phyloP scores from a whole-genome alignment of 2,113 vertebrate species.

The Centropristis striata region DNA sequence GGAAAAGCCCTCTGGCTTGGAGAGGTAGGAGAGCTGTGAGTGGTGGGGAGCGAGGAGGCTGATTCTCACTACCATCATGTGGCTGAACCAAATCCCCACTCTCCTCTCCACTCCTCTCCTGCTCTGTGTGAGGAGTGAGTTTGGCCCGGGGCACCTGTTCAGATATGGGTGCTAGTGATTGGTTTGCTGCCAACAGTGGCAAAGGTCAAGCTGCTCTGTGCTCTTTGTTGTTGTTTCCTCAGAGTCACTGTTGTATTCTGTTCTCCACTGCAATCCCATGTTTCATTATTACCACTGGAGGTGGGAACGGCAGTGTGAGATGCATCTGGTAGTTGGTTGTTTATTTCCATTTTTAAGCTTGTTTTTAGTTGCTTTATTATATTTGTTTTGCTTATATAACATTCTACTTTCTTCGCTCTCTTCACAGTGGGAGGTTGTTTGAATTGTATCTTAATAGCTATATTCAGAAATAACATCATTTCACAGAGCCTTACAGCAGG shows the following conservation, averaged over 20 bases:
- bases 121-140: conserved; percentile 90
- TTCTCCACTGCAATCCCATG: conserved; percentile 71
- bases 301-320: conserved; percentile 47
- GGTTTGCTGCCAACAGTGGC: conserved; percentile 93
- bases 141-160: conserved; percentile 97
- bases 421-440: conserved; percentile 49
- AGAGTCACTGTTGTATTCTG: conserved; percentile 82
- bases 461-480: conserved; percentile 52
- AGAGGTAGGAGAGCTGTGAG: conserved; percentile 70
- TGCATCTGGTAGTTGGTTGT: conserved; percentile 44
- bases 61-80: conserved; percentile 74
- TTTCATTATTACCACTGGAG: conserved; percentile 71
- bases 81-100: conserved; percentile 82
- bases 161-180: conserved; percentile 96
- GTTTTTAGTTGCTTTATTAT: conserved; percentile 49
- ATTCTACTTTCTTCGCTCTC: conserved; percentile 27
- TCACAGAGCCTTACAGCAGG: conserved; percentile 66
- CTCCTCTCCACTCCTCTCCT: conserved; percentile 84
- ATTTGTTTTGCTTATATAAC: conserved; percentile 54
- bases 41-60: conserved; percentile 61
- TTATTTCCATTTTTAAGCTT: conserved; percentile 51
- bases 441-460: conserved; percentile 49
- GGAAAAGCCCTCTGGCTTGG: conserved; percentile 77
- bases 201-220: conserved; percentile 95
- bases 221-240: conserved; percentile 85